These are phyloP conservation scores for Heliocidaris tuberculata DNA, from an alignment of 35 echinoderm and acorn worm species.

Conservation along the genomic window DNA sequence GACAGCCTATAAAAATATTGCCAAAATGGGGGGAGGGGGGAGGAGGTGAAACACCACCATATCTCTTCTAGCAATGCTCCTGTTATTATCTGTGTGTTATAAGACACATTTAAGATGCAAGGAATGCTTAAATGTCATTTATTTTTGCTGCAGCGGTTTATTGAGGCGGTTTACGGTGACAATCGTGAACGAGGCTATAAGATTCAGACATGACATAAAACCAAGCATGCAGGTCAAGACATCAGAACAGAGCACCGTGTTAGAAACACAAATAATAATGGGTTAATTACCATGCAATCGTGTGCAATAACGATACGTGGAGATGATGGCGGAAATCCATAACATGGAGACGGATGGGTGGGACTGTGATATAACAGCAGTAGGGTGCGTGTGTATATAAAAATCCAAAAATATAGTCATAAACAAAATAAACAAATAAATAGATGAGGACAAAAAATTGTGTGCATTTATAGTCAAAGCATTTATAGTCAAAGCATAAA, in stretches of 20 bases:
- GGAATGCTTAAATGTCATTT: no score
- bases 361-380: neutral
- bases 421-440: neutral
- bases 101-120: no score
- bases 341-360: neutral
- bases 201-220: no score
- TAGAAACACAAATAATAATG: conserved; percentile 5
- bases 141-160: no score
- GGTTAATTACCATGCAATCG: conserved; percentile 10
- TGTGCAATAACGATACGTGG: neutral
- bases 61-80: no score
- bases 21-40: no score
- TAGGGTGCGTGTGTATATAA: neutral
- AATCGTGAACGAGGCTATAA: no score
- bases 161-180: no score
- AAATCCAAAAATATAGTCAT: neutral
- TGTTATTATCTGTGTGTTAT: no score
- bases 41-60: no score
- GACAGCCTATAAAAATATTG: no score
- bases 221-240: neutral
- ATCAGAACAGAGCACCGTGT: neutral
- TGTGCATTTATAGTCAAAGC: neutral
- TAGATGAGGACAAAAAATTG: neutral
- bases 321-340: neutral
- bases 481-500: neutral